Evolutionary conservation across 1,140 invertebrate species (phyloP).

Genomic region (Glossosoma conforme): DNA sequence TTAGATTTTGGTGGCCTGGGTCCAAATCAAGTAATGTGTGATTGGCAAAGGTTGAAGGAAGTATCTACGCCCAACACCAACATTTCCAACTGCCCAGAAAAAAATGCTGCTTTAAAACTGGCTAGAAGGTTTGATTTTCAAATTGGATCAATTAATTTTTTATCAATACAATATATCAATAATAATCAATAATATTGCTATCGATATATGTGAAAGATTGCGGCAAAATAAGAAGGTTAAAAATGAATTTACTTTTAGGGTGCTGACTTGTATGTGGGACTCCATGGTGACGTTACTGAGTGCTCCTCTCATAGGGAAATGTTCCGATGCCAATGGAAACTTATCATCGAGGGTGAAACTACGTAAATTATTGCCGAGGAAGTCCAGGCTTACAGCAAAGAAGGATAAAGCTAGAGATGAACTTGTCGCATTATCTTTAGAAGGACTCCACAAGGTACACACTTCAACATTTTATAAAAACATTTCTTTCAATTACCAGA

Average conservation of each 20-base stretch:
- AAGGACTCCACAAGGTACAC: conserved; percentile 79
- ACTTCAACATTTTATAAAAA: too few species aligned
- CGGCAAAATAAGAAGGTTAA: conserved; percentile 1
- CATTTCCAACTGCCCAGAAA: conserved; percentile 48
- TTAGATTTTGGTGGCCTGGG: conserved; percentile 80
- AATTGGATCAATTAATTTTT: background rate
- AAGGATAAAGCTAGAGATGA: conserved; percentile 60
- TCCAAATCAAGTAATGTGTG: conserved; percentile 73
- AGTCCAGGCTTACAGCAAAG: conserved; percentile 33
- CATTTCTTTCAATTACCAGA: background rate
- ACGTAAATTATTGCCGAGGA: conserved; percentile 42
- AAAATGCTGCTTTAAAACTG: conserved; percentile 45
- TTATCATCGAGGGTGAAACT: conserved; percentile 46
- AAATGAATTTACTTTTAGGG: conserved; percentile 37
- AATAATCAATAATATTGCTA: background rate
- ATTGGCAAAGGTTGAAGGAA: conserved; percentile 76
- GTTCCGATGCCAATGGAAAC: conserved; percentile 43
- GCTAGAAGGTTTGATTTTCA: conserved; percentile 39
- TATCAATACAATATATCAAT: background rate
- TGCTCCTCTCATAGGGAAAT: conserved; percentile 63
- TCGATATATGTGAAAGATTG: conserved; percentile 7
- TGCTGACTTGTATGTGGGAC: conserved; percentile 89
- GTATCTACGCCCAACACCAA: conserved; percentile 64
- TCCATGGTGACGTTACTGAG: conserved; percentile 85
- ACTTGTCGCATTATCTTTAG: conserved; percentile 78